Evolutionary conservation across 2,113 vertebrate genomes (phyloP).

Genomic region (Laterallus jamaicensis): DNA sequence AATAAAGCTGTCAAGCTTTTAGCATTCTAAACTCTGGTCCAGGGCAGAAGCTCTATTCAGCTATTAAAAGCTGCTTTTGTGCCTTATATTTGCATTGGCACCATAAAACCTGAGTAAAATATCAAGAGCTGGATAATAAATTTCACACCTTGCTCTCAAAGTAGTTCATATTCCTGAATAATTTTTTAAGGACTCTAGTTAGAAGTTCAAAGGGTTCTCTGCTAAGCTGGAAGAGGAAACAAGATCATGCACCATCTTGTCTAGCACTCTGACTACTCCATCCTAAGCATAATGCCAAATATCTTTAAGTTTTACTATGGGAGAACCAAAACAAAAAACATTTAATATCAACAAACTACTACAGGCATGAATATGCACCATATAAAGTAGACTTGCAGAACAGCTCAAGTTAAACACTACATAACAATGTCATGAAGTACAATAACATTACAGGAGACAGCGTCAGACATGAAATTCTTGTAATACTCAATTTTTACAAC

Average conservation of each 20-base stretch:
- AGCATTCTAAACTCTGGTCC: background rate
- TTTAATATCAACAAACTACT: conserved; percentile 3
- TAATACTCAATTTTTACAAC: background rate
- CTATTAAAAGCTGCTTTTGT: background rate
- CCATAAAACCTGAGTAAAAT: conserved; percentile 12
- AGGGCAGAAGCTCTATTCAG: background rate
- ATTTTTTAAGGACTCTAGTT: background rate
- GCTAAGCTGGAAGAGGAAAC: conserved; percentile 24
- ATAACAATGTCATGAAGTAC: conserved; percentile 48
- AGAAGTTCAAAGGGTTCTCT: conserved; percentile 39
- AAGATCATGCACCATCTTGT: conserved; percentile 50
- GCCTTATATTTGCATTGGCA: conserved; percentile 8
- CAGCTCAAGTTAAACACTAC: conserved; percentile 15
- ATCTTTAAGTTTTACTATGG: background rate
- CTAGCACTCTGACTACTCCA: background rate
- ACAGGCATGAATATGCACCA: background rate
- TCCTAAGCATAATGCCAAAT: background rate
- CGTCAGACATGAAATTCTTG: background rate
- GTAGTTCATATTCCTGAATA: background rate
- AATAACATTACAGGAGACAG: background rate
- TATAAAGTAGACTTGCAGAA: background rate
- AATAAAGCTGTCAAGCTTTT: background rate
- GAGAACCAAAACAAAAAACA: background rate
- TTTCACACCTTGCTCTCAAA: conserved; percentile 38
- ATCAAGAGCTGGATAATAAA: conserved; percentile 13